These are phyloP conservation scores for Apantesis nais DNA, from an alignment of 2,888 invertebrate genomes.

Conservation along the genomic window DNA sequence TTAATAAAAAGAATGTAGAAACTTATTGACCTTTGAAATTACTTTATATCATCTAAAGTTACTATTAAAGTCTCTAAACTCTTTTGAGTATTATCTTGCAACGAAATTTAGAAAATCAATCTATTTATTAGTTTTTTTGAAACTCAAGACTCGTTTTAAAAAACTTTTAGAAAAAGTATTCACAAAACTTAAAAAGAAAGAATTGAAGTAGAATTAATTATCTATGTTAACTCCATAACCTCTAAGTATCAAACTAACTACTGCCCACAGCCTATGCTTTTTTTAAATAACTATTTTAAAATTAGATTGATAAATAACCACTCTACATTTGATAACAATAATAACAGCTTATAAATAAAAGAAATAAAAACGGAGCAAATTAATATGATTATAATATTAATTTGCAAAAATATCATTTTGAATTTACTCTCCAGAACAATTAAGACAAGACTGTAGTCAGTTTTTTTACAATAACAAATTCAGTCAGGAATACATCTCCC, in stretches of 20 bases:
- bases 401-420: neutral
- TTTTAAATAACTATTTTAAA: neutral
- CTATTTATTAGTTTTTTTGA: neutral
- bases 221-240: neutral
- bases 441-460: neutral
- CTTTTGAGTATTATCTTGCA: neutral
- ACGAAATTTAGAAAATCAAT: neutral
- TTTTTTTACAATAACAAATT: neutral
- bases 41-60: neutral
- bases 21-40: neutral
- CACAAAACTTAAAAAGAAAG: no score
- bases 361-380: neutral
- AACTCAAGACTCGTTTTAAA: no score
- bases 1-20: neutral
- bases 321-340: neutral
- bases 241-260: neutral
- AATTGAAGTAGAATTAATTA: neutral
- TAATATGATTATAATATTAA: no score
- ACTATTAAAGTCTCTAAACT: neutral
- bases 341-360: neutral
- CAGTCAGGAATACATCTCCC: neutral
- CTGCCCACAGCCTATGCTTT: neutral
- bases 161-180: no score
- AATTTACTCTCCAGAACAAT: neutral
- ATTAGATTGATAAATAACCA: neutral